Conservation (phyloP, 1,140 invertebrate genomes). For the Meloidogyne floridensis region DNA sequence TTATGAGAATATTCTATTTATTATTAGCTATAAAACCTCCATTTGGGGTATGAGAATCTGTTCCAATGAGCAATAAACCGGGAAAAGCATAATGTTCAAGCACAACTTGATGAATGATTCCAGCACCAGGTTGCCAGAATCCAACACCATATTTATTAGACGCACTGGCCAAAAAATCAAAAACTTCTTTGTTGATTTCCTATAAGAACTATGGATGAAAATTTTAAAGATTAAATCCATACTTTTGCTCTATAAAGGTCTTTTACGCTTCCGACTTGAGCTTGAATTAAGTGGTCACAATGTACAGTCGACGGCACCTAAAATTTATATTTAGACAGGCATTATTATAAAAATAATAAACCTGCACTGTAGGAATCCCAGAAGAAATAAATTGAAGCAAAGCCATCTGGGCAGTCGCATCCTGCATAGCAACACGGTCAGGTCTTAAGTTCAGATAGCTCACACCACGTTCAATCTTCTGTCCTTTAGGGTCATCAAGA, state of each 20-base stretch:
- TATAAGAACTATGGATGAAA: conserved; percentile 48
- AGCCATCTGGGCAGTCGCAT: conserved; percentile 99
- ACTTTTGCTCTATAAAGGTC: conserved; percentile 88
- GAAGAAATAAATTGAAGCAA: conserved; percentile 98
- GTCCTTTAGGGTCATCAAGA: conserved; percentile 84
- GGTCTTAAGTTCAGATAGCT: conserved; percentile 79
- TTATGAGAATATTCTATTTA: neutral
- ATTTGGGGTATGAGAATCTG: conserved; percentile 98
- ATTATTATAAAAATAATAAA: conserved; percentile 66
- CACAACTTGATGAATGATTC: conserved; percentile 98
- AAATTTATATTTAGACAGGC: neutral
- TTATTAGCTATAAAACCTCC: conserved; percentile 70
- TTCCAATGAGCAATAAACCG: conserved; percentile 90
- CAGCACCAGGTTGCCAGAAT: conserved; percentile 99
- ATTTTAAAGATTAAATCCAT: conserved; percentile 9
- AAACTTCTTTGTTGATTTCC: conserved; percentile 93
- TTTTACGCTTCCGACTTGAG: conserved; percentile 83
- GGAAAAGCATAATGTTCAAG: conserved; percentile 99
- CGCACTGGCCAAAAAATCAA: conserved; percentile 88
- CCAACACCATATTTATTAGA: conserved; percentile 97
- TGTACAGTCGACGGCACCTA: conserved; percentile 95
- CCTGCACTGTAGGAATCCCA: conserved; percentile 87
- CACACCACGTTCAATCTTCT: conserved; percentile 66
- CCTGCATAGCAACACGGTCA: conserved; percentile 98
- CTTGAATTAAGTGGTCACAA: conserved; percentile 99